Conservation (phyloP, 2,113 vertebrate genomes). For the Erythrocercus mccallii region DNA sequence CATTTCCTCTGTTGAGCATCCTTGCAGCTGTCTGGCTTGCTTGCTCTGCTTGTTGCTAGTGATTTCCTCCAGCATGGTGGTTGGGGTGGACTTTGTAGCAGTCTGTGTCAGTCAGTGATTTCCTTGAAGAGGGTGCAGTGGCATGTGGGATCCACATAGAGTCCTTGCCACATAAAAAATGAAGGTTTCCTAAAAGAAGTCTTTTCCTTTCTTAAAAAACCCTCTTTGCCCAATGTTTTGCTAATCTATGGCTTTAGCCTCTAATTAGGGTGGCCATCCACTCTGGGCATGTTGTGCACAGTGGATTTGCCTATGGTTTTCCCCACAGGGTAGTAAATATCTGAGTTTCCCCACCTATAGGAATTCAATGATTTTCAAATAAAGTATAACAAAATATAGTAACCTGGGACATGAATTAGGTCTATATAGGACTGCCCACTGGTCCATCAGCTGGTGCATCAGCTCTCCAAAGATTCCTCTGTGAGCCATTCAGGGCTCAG, state of each 20-base stretch:
- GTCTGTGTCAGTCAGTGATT: not conserved
- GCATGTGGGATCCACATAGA: not conserved
- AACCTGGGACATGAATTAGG: not conserved
- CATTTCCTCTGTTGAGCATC: not conserved
- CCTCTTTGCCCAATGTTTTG: not conserved
- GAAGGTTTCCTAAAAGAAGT: not conserved
- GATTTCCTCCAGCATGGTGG: not conserved
- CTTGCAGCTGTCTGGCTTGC: not conserved
- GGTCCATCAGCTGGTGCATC: not conserved
- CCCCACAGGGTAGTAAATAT: not conserved
- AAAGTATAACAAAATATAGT: not conserved
- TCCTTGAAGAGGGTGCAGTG: not conserved
- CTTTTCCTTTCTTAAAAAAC: not conserved
- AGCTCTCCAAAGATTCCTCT: not conserved
- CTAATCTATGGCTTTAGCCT: not conserved
- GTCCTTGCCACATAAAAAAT: slow-evolving; percentile 14
- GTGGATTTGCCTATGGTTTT: not conserved
- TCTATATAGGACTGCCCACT: accelerated
- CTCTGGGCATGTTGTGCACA: not conserved
- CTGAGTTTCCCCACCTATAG: not conserved
- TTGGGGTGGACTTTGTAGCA: not conserved
- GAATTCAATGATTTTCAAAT: not conserved
- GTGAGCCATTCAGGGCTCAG: not conserved
- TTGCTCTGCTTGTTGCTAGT: not conserved
- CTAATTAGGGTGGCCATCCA: not conserved